Evolutionary conservation across 2,113 vertebrate genomes (phyloP), one percentile per base, ranked within the genome.

Genomic region (Corydoras sp.): DNA sequence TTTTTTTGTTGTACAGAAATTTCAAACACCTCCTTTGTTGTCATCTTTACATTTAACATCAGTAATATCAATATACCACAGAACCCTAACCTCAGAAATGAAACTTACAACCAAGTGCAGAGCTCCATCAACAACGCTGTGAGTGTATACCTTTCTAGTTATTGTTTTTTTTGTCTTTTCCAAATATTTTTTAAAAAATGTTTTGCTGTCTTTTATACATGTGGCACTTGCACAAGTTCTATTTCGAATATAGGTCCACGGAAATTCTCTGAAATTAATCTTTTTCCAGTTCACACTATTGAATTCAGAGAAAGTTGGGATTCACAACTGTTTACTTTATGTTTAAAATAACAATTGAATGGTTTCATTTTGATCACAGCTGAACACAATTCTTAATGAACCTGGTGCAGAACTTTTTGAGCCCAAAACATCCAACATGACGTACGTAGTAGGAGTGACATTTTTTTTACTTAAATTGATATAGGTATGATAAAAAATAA

Each of bases 11-110:
- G 7, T 12, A 53, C 48, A 68, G 66, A 68, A 58, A 68, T 58
- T 68, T 58, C 66, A 68, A 8, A 68, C 66, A 68, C 54, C 10
- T 58, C 55, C n/a, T 68, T 48, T 48, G 54, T 55, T 58, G 32
- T 68, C n/a, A 49, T 0, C 15, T 48, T 59, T 6, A 49, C 55
- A 49, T 68, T 68, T 3, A 11, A 2, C 15, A 35, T 68, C 11
- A 58, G 31, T 43, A 58, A 58, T 54, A 43, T 68, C 66, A 68
- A 55, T 54, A 68, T 68, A 10, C 11, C 66, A 18, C 3, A 24
- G 54, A 68, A 48, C 54, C 1, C 32, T 24, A 10, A 58, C 10
- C 18, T 60, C 13, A 31, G 13, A 10, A 51, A 70, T 5, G 14
- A n/a, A 29, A 71, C 69, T 31, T 62, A 35, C 59, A 55, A 2